Evolutionary conservation across 2,113 vertebrate species (phyloP).

Genomic region (Coryphaenoides rupestris): DNA sequence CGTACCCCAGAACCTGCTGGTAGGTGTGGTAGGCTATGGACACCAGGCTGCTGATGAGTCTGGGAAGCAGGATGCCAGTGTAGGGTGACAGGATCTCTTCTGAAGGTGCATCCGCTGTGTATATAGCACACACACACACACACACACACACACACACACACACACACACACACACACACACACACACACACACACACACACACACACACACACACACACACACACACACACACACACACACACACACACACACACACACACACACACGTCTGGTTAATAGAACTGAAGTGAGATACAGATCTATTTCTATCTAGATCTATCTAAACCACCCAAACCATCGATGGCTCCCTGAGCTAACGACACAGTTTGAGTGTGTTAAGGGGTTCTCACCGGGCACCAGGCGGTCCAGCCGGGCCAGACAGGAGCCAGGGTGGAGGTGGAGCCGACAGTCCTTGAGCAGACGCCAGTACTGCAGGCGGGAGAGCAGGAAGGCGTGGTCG

Average conservation of each 20-base stretch:
- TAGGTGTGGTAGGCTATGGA: constrained; percentile 79
- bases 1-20: constrained; percentile 77
- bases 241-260: no score
- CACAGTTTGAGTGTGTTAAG: neutral
- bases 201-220: constrained; percentile 6
- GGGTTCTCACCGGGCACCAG: constrained; percentile 63
- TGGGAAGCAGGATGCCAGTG: constrained; percentile 69
- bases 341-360: neutral
- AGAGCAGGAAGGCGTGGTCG: constrained; percentile 77
- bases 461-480: constrained; percentile 84
- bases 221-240: neutral
- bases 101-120: constrained; percentile 47
- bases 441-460: constrained; percentile 87
- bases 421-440: constrained; percentile 71
- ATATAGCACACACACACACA: constrained; percentile 10
- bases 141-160: constrained; percentile 1
- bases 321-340: no score
- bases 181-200: no score
- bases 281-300: no score
- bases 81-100: constrained; percentile 76
- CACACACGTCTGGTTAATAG: no score
- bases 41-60: constrained; percentile 78
- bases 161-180: no score
- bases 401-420: constrained; percentile 76
- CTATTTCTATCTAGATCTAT: no score